Conservation (phyloP, 1,140 invertebrate species). For the Dinoponera quadriceps region DNA sequence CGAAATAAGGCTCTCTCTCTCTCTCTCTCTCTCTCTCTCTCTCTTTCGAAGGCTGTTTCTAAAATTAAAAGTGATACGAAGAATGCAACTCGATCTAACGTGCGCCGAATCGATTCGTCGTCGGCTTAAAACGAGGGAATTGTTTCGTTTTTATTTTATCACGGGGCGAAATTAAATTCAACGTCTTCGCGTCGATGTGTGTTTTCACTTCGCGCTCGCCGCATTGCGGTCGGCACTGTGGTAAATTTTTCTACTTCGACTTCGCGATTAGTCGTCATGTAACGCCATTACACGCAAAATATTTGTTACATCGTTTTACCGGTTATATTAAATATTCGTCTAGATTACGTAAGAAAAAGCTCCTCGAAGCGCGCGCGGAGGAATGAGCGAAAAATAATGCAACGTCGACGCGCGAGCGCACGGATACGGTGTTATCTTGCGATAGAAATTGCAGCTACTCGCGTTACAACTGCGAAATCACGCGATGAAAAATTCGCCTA, state of each 20-base stretch:
- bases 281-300: neutral
- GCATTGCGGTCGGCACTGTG: neutral
- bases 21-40: no score
- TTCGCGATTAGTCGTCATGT: neutral
- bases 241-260: neutral
- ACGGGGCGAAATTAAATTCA: no score
- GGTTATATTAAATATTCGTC: constrained; percentile 4
- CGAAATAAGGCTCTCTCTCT: constrained; percentile 1
- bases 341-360: constrained; percentile 12
- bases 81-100: neutral
- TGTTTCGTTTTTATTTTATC: no score
- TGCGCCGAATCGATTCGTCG: no score
- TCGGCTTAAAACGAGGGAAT: no score
- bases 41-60: neutral
- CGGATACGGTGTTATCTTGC: constrained; percentile 10
- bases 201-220: neutral
- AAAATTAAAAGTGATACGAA: neutral
- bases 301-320: neutral
- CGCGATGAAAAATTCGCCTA: constrained; percentile 44
- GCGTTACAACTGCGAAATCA: constrained; percentile 42
- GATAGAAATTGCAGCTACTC: constrained; percentile 42
- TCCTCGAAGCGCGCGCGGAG: neutral
- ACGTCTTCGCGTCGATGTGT: no score
- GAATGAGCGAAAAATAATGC: neutral
- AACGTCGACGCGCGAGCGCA: constrained; percentile 7